Evolutionary conservation across 2,888 invertebrate species (phyloP), one percentile per base, ranked within the genome.

Genomic region (Tanaodytes sp.): DNA sequence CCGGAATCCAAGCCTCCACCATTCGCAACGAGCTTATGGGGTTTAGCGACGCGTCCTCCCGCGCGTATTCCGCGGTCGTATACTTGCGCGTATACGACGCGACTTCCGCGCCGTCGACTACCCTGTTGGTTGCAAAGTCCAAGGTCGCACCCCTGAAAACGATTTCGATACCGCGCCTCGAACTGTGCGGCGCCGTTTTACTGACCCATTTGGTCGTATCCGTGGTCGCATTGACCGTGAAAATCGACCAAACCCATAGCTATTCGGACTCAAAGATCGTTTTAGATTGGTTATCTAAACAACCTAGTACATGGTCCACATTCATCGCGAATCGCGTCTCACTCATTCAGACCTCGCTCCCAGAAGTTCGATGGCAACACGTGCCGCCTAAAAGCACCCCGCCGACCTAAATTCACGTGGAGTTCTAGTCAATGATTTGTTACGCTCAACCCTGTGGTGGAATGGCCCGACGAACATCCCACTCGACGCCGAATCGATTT

Each of bases 261-360:
- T 45, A 9, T 30, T 30, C 45, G 19, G 45, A 45, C 30, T 45
- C 30, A 30, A 14, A 11, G 14, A 45, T 45, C 2, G 45, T 45
- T 1, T 30, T 45, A 4, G 27, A n/a, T 1, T 45, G 45, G 45
- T 12, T 45, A 5, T 2, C 3, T 1, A 45, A 45, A 11, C 16
- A 2, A 4, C 30, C 45, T 2, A 2, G 15, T 4, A 5, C 2
- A 3, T 45, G 45, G 15, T 8, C 15, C 16, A 15, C 9, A 6
- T 45, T 45, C 11, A 23, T 43, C 14, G 16, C 8, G 9, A 45
- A 45, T 16, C 27, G 45, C 2, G 30, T 45, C 5, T 27, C 45
- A 1, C 1, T 15, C 15, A 27, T 45, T 1, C 45, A 45, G 11
- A 30, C 14, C 2, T 2, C 4, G 2, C 11, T 45, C 1, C 45